Evolutionary conservation across 2,113 vertebrate species (phyloP), one percentile per base, ranked within the genome.

Genomic region (Myocastor coypus): DNA sequence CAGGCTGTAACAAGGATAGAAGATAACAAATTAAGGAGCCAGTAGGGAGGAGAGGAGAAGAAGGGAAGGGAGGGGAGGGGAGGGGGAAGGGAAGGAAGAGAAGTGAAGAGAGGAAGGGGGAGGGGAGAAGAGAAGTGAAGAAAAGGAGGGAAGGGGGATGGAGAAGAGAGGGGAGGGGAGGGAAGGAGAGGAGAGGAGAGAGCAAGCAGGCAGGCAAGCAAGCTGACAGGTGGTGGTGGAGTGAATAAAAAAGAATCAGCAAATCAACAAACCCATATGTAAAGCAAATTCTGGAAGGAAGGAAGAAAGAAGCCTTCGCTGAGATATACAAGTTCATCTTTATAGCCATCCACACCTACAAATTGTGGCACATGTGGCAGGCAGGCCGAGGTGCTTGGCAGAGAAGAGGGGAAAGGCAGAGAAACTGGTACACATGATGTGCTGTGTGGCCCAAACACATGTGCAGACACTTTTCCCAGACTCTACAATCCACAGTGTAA

Each of bases 321-420:
- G 83, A 83, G 81, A 37, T 40, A 46, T 82, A 94, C 83, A 88
- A 26, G 46, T 78, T 52, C 88, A 87, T 92, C 86, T 80, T 96
- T 46, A 91, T 46, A 91, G 92, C 32, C 64, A 87, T 87, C 87
- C 37, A 68, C 92, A 96, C 94, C 94, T 95, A 88, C 94, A 92
- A 89, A 89, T 59, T 37, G 61, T n/a, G 71, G 75, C 63, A 91
- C 89, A 52, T 32, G 77, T 91, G 91, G 83, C 88, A 83, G 50
- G 83, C 75, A 84, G 80, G 91, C 88, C 83, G 61, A 84, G 68
- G 73, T 8, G 6, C 91, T 71, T 20, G 40, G 88, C 73, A 61
- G 26, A 83, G 40, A 61, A 92, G 82, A 88, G 87, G 73, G 73
- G 37, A 19, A 32, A 84, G 90, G 55, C 90, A 61, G 85, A 83